phyloP scores from a whole-genome alignment of 2,888 invertebrate species.

The Uloborus plumipes region DNA sequence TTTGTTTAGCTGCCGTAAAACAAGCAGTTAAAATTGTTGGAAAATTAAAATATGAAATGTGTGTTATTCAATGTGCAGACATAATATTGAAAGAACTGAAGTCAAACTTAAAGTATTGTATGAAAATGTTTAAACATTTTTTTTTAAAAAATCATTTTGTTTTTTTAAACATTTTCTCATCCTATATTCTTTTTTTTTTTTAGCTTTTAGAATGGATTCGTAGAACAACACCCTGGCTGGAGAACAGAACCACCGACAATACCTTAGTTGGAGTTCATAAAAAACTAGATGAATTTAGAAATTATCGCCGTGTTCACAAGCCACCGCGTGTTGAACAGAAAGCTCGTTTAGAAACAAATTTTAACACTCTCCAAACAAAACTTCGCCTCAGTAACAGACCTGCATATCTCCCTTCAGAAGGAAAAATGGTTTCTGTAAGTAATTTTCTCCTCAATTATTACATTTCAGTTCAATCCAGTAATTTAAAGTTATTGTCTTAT shows the following conservation, averaged over 20 bases:
- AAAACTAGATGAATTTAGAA: conserved; percentile 98
- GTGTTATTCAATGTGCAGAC: too few species aligned
- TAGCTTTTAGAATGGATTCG: conserved; percentile 98
- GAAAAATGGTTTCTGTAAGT: conserved; percentile 96
- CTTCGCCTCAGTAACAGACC: conserved; percentile 97
- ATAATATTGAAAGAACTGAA: too few species aligned
- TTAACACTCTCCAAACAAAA: conserved; percentile 99
- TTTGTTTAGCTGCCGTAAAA: too few species aligned
- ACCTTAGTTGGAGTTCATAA: conserved; percentile 94
- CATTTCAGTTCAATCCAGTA: too few species aligned
- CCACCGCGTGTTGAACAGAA: conserved; percentile 99
- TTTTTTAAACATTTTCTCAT: not conserved
- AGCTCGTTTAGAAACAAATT: conserved; percentile 98
- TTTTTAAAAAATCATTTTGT: too few species aligned
- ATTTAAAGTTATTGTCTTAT: too few species aligned
- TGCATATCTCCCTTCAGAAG: conserved; percentile 99
- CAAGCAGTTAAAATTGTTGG: too few species aligned
- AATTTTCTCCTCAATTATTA: not conserved
- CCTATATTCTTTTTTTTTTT: conserved; percentile 58
- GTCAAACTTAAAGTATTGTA: too few species aligned
- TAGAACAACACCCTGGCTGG: conserved; percentile 98
- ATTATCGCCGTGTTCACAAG: conserved; percentile 98
- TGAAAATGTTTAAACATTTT: too few species aligned
- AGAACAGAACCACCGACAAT: conserved; percentile 96
- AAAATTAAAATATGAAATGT: too few species aligned